A percentile compares a stretch with the other conserved stretches of the same genome.
phyloP scores from a whole-genome alignment of 2,113 vertebrate species.

The Perca schrenkii region DNA sequence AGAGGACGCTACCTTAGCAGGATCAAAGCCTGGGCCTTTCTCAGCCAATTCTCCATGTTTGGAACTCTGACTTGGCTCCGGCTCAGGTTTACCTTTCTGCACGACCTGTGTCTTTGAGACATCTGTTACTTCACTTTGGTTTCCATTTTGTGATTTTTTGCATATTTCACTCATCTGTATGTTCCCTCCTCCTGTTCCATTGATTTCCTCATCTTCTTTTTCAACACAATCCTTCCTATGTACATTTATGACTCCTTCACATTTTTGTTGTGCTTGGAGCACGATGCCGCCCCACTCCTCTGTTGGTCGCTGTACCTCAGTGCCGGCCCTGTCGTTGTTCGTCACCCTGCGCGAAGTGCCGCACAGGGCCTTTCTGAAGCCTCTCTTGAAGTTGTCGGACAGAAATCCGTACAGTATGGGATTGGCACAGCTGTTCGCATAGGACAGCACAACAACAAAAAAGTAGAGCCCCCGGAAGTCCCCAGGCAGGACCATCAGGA shows the following conservation, averaged over 20 bases:
- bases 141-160: constrained; percentile 81
- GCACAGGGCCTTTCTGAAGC: constrained; percentile 91
- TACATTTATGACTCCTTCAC: constrained; percentile 13
- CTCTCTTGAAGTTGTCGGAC: constrained; percentile 95
- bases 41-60: neutral
- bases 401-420: constrained; percentile 96
- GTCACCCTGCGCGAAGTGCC: constrained; percentile 88
- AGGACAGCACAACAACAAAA: constrained; percentile 95
- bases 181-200: constrained; percentile 46
- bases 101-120: constrained; percentile 43
- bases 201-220: constrained; percentile 55
- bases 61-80: neutral
- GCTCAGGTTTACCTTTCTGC: constrained; percentile 45
- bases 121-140: constrained; percentile 54
- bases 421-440: constrained; percentile 96
- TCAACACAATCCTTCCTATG: constrained; percentile 15
- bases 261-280: constrained; percentile 36
- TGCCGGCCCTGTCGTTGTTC: constrained; percentile 81
- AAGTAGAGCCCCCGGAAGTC: constrained; percentile 93
- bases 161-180: constrained; percentile 68
- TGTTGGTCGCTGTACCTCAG: constrained; percentile 68
- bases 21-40: constrained; percentile 21
- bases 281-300: constrained; percentile 77
- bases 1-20: constrained; percentile 6
- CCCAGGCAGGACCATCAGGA: constrained; percentile 90